Percentiles rank a stretch among this genome's conserved stretches.
Evolutionary conservation across 1,140 invertebrate species (phyloP).

Genomic region (Dreissena rostriformis): DNA sequence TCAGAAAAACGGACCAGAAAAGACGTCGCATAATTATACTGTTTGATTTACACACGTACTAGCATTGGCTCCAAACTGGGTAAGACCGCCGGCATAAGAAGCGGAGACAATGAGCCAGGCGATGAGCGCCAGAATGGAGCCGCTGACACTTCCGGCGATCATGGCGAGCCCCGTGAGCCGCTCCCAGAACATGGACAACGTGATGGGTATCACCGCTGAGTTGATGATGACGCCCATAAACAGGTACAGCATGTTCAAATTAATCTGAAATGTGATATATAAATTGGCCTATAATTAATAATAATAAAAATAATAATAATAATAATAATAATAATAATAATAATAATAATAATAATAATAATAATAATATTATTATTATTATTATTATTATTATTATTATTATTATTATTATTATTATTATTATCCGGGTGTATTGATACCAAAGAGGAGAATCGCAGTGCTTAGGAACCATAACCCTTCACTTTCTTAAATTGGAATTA

Average conservation of each 20-base stretch:
- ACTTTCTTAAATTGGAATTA: too few relatives aligned
- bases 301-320: too few relatives aligned
- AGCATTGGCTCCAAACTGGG: slow-evolving; percentile 77
- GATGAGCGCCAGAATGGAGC: slow-evolving; percentile 75
- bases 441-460: too few relatives aligned
- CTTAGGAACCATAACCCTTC: too few relatives aligned
- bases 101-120: slow-evolving; percentile 79
- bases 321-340: too few relatives aligned
- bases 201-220: slow-evolving; percentile 81
- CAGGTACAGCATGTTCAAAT: slow-evolving; percentile 79
- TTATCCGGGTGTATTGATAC: too few relatives aligned
- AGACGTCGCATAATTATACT: not conserved
- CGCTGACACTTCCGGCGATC: slow-evolving; percentile 77
- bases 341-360: too few relatives aligned
- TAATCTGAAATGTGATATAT: slow-evolving; percentile 67
- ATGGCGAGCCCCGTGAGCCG: slow-evolving; percentile 77
- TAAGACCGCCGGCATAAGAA: slow-evolving; percentile 63
- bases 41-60: slow-evolving; percentile 62
- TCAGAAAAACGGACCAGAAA: too few relatives aligned
- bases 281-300: too few relatives aligned
- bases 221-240: slow-evolving; percentile 82
- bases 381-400: too few relatives aligned
- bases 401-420: too few relatives aligned
- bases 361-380: too few relatives aligned
- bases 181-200: slow-evolving; percentile 80